Percentiles rank a stretch among this genome's conserved stretches.
These are phyloP conservation scores for Phycodurus eques DNA, from an alignment of 2,113 vertebrate genomes.

Conservation along the genomic window DNA sequence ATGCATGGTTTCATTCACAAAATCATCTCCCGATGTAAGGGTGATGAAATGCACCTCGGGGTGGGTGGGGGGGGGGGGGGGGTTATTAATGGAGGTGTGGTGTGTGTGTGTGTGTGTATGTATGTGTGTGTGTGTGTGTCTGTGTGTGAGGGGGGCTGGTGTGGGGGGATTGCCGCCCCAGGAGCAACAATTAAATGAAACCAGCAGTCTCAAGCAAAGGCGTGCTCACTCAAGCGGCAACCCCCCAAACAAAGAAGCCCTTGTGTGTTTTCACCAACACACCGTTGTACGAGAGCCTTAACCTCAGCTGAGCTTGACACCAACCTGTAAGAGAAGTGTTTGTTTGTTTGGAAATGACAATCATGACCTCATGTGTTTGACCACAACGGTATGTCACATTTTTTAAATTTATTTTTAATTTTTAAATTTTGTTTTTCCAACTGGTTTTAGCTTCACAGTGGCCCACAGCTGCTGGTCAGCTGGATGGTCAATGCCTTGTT, in stretches of 20 bases:
- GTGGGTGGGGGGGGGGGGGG: slow-evolving; percentile 70
- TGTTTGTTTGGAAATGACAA: slow-evolving; percentile 66
- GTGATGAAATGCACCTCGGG: slow-evolving; percentile 75
- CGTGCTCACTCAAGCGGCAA: slow-evolving; percentile 56
- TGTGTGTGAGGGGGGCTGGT: slow-evolving; percentile 57
- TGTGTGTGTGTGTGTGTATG: slow-evolving; percentile 1
- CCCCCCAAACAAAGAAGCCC: slow-evolving; percentile 51
- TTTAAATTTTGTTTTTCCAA: neutral
- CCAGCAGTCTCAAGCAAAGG: slow-evolving; percentile 59
- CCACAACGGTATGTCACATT: slow-evolving; percentile 47
- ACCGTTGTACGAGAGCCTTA: slow-evolving; percentile 51
- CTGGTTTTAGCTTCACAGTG: neutral
- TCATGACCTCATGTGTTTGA: slow-evolving; percentile 50
- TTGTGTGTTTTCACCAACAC: slow-evolving; percentile 60
- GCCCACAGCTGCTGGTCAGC: neutral
- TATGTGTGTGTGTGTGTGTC: neutral
- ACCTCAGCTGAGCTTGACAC: slow-evolving; percentile 51
- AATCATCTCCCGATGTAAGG: slow-evolving; percentile 83
- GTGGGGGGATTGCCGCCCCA: slow-evolving; percentile 39
- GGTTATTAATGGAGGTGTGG: slow-evolving; percentile 54
- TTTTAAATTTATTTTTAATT: neutral
- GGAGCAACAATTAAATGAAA: slow-evolving; percentile 67
- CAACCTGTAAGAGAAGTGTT: slow-evolving; percentile 50
- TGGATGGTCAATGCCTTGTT: slow-evolving; percentile 20
- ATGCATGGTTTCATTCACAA: slow-evolving; percentile 89